Evolutionary conservation across 2,888 invertebrate species (phyloP).

Genomic region (Mimas tiliae): DNA sequence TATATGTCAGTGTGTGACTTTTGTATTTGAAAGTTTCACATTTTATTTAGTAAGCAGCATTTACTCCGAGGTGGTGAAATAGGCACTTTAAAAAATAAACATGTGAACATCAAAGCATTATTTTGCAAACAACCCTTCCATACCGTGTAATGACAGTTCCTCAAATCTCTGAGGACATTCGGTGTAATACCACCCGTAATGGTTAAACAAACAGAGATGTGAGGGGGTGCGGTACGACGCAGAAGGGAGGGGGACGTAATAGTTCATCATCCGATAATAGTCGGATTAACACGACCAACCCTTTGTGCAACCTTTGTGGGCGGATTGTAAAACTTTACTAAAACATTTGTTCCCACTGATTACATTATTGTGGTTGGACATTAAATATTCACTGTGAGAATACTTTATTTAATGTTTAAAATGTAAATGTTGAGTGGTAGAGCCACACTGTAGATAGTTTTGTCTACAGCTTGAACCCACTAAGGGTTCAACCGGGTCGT

Average conservation of each 20-base stretch:
- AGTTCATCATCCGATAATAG: constrained; percentile 77
- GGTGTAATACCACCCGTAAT: constrained; percentile 66
- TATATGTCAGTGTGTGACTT: too few relatives aligned
- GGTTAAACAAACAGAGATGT: constrained; percentile 41
- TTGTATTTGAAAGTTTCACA: neutral
- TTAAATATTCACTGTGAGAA: constrained; percentile 60
- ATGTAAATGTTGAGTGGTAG: too few relatives aligned
- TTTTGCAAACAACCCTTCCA: constrained; percentile 33
- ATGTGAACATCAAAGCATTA: constrained; percentile 22
- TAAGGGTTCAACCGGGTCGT: too few relatives aligned
- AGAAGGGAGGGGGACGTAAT: constrained; percentile 48
- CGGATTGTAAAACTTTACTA: constrained; percentile 69
- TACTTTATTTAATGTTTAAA: constrained; percentile 42
- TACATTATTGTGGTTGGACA: constrained; percentile 59
- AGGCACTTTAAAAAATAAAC: too few relatives aligned
- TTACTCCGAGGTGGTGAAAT: too few relatives aligned
- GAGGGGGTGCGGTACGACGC: constrained; percentile 34
- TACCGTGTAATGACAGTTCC: constrained; percentile 44
- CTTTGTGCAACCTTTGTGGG: constrained; percentile 83
- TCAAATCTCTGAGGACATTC: constrained; percentile 64
- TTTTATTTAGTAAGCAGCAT: too few relatives aligned
- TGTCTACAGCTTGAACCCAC: too few relatives aligned
- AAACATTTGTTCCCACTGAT: constrained; percentile 70
- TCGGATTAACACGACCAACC: constrained; percentile 78
- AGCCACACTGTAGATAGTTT: too few relatives aligned